Base-by-base conservation (phyloP, 2,797 vertebrate species). In the Danio albolineatus region DNA sequence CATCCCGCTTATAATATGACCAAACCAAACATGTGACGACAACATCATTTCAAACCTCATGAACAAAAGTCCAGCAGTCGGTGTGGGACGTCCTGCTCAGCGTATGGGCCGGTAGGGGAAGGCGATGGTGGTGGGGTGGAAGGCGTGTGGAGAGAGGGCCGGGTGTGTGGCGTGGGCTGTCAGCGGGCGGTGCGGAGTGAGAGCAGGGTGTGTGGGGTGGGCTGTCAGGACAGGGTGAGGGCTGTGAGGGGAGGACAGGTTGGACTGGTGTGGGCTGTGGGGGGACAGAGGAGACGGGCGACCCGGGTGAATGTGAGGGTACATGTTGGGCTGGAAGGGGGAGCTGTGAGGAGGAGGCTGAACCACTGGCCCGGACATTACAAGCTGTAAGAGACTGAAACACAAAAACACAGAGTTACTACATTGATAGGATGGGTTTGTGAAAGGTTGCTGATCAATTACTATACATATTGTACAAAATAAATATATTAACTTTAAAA, bases 341-440 rank as follows among this genome's bases (percentile, higher is more conserved):
- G 92, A 41, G 0, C 92, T 46, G 17, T 85, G 94, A 0, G 91
- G 88, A 7, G 92, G 94, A 87, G 97, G 95, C 19, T 76, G 82
- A n/a, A 83, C 76, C 21, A 98, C 97, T 0, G 98, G 98, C 1
- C 98, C 98, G 0, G 96, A 98, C 87, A 99, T 92, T 88, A 99
- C 97, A 93, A 99, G 88, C 94, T 99, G 97, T 81, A 99, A 95
- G 82, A 99, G 92, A 93, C 98, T 99, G 94, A 2, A 36, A 46
- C 10, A 39, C n/a, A 43, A 71, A 44, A 54, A 28, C 13, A 16
- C 12, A 28, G 19, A 83, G 17, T 59, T 59, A 54, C 36, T 70
- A 41, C 36, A 70, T 36, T 51, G 46, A 51, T n/a, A 17, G 46
- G 2, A 48, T n/a, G 46, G 4, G 14, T 51, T 48, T 51, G 9